Evolutionary conservation across 2,797 vertebrate species (phyloP).

Genomic region (Sebastes cheni): DNA sequence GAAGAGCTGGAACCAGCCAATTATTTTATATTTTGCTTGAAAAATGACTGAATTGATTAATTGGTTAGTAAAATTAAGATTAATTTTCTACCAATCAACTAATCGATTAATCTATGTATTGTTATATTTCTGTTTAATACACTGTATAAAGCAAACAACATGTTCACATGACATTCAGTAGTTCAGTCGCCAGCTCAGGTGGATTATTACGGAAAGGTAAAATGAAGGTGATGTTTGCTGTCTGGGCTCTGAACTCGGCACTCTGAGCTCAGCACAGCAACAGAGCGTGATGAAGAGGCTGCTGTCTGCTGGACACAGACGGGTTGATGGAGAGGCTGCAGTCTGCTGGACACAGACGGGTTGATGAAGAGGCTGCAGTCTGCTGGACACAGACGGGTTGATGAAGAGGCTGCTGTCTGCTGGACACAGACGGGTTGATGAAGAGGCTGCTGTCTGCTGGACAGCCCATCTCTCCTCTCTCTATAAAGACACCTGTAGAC

Average conservation of each 20-base stretch:
- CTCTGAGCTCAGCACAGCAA: not conserved
- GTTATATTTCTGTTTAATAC: not conserved
- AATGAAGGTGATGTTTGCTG: not conserved
- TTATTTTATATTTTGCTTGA: not conserved
- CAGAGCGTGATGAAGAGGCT: too few species aligned
- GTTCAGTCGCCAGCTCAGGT: not conserved
- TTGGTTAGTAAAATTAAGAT: not conserved
- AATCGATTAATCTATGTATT: not conserved
- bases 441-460: too few species aligned
- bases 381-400: too few species aligned
- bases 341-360: too few species aligned
- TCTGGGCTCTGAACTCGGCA: not conserved
- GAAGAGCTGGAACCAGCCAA: not conserved
- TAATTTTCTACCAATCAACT: not conserved
- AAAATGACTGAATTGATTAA: not conserved
- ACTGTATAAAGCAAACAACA: not conserved
- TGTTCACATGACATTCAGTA: not conserved
- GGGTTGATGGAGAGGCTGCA: rapidly evolving
- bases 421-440: too few species aligned
- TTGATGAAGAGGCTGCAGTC: too few species aligned
- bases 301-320: not conserved
- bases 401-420: too few species aligned
- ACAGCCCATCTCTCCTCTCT: too few species aligned
- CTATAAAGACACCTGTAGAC: too few species aligned
- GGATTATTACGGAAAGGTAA: not conserved